Conservation (phyloP, 2,888 invertebrate species). For the Meta bourneti region DNA sequence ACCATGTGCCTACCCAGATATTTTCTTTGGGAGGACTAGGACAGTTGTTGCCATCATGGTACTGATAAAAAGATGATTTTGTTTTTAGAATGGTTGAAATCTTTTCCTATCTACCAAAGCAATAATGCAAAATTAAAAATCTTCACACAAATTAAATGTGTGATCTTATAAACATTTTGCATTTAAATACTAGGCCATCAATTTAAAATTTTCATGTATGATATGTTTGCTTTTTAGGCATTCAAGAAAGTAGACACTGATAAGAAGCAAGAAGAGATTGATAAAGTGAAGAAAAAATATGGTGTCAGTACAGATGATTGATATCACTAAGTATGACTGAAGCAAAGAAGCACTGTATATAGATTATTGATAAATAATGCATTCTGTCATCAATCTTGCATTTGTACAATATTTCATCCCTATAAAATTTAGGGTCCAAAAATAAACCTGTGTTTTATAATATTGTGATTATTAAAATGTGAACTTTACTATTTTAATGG, state of each 20-base stretch:
- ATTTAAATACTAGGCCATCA: too few relatives aligned
- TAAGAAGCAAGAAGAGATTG: constrained; percentile 85
- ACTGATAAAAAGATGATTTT: too few relatives aligned
- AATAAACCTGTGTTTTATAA: neutral
- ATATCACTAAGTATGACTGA: neutral
- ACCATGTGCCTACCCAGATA: too few relatives aligned
- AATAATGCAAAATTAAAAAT: too few relatives aligned
- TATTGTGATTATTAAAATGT: neutral
- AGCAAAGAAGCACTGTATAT: neutral
- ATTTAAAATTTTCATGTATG: too few relatives aligned
- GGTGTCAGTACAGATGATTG: constrained; percentile 84
- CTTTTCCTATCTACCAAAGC: too few relatives aligned
- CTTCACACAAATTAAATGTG: too few relatives aligned
- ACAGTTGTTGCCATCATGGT: too few relatives aligned
- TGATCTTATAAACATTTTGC: too few relatives aligned
- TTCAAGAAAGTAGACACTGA: constrained; percentile 96
- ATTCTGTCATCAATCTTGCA: neutral
- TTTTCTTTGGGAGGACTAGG: too few relatives aligned
- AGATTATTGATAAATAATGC: neutral
- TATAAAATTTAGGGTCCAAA: neutral
- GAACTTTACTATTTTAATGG: too few relatives aligned
- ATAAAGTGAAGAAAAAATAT: constrained; percentile 96
- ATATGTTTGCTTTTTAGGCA: constrained; percentile 82
- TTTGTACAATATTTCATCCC: neutral
- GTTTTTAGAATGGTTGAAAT: too few relatives aligned